Conservation (phyloP, 2,113 vertebrate species). For the Paraplagusia blochii region DNA sequence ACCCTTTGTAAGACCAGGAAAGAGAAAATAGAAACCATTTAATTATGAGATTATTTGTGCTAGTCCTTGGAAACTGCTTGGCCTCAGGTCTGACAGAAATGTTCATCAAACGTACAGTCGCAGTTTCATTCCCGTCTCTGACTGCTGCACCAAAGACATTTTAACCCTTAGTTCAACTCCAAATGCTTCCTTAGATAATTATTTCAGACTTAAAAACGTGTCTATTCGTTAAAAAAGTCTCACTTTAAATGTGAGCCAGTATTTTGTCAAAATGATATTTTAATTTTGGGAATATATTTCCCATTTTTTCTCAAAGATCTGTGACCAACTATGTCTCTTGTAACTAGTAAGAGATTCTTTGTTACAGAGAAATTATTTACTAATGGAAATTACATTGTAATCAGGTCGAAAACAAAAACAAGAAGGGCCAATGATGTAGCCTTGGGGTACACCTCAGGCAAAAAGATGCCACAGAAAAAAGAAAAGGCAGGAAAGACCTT, state of each 20-base stretch:
- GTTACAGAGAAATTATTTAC: too few species aligned
- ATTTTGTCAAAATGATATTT: too few species aligned
- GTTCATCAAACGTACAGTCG: neutral
- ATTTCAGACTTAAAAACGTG: too few species aligned
- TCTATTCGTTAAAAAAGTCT: neutral
- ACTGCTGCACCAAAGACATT: neutral
- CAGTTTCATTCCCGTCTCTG: neutral
- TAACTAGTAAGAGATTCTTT: too few species aligned
- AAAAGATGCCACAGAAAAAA: neutral
- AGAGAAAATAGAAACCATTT: slow-evolving; percentile 20
- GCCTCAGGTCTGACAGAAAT: slow-evolving; percentile 13
- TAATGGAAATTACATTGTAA: too few species aligned
- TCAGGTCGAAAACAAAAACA: neutral
- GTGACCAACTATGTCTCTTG: too few species aligned
- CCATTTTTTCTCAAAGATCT: too few species aligned
- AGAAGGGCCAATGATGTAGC: neutral
- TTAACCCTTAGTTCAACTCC: slow-evolving; percentile 1
- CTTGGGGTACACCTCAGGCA: neutral
- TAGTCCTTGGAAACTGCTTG: slow-evolving; percentile 14
- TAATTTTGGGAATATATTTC: too few species aligned
- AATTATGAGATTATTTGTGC: slow-evolving; percentile 22
- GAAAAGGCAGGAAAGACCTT: neutral
- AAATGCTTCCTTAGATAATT: too few species aligned
- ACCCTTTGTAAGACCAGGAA: slow-evolving; percentile 7
- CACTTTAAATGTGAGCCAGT: neutral